These are phyloP conservation scores for Monomorium pharaonis DNA, from an alignment of 1,140 invertebrate species.

Conservation along the genomic window DNA sequence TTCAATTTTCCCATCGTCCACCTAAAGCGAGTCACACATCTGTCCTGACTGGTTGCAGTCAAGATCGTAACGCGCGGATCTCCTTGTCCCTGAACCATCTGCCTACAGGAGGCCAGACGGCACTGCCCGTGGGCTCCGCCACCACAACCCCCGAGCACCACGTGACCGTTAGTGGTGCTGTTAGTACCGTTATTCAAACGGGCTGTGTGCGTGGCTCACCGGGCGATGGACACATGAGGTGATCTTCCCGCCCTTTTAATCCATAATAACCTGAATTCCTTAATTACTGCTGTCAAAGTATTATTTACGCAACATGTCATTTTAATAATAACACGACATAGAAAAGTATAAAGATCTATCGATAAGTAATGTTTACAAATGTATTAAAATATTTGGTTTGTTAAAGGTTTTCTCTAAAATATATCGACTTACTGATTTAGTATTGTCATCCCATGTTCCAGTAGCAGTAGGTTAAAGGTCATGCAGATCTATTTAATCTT, in stretches of 20 bases:
- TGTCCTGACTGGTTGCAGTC: conserved; percentile 74
- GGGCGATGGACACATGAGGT: conserved; percentile 68
- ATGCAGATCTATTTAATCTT: conserved; percentile 3
- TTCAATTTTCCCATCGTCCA: conserved; percentile 15
- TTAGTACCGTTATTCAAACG: conserved; percentile 69
- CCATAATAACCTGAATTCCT: conserved; percentile 30
- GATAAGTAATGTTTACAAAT: not conserved
- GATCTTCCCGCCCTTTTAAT: conserved; percentile 62
- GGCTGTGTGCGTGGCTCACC: conserved; percentile 68
- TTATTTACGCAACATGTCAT: not conserved
- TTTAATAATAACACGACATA: not conserved
- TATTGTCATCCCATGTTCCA: not conserved
- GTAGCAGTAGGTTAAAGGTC: conserved; percentile 10
- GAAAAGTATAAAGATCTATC: not conserved
- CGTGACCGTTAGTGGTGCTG: conserved; percentile 70
- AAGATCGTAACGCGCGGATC: conserved; percentile 71
- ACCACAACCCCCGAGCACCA: conserved; percentile 72
- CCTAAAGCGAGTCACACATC: conserved; percentile 42
- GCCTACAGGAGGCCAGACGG: conserved; percentile 68
- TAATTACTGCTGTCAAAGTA: not conserved
- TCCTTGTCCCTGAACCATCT: conserved; percentile 76
- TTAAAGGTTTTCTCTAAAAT: not conserved
- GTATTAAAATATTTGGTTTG: not conserved
- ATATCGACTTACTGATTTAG: not conserved
- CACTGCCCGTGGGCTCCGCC: conserved; percentile 67